Evolutionary conservation across 2,113 vertebrate genomes (phyloP), one percentile per base, ranked within the genome.

Genomic region (Sinocyclocheilus maitianheensis): DNA sequence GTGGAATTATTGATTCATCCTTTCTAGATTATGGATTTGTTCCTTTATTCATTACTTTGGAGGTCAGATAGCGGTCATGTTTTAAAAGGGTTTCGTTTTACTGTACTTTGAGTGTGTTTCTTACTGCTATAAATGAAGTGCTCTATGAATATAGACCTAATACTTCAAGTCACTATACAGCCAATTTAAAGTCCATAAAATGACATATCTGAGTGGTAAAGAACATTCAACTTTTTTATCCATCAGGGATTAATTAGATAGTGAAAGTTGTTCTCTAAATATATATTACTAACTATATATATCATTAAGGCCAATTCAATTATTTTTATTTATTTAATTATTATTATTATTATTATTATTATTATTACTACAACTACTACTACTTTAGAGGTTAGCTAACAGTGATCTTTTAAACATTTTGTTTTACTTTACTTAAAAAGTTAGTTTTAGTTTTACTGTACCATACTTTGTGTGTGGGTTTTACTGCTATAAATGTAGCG

Each of bases 1-100:
- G 90, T 86, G 76, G 87, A 87, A 84, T 87, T 84, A 92, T 92
- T 90, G 91, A 92, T 91, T 90, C 80, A 85, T 89, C 84, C 89
- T 83, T 77, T 85, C 43, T 80, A 81, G 81, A 86, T 87, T 89
- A 90, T 91, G 82, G 88, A 90, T 91, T 83, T 86, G 80, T 74
- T 87, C 77, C 84, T 81, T 89, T 88, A 89, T 89, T 92, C 88
- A 89, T 89, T 91, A 85, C 89, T 87, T 79, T 74, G 69, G 63
- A 88, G 90, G 91, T 91, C 90, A 90, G 84, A 67, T 53, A 79
- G 84, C 48, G 88, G 90, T 90, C 84, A 87, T 84, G 79, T 80
- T 67, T 85, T 16, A 77, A 84, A 48, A 58, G n/a, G 40, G 71
- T 20, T 48, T 3, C 0, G 34, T 63, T 82, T 34, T 48, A 86